Conservation (phyloP, 2,888 invertebrate genomes). For the Lepidochitona cinerea region DNA sequence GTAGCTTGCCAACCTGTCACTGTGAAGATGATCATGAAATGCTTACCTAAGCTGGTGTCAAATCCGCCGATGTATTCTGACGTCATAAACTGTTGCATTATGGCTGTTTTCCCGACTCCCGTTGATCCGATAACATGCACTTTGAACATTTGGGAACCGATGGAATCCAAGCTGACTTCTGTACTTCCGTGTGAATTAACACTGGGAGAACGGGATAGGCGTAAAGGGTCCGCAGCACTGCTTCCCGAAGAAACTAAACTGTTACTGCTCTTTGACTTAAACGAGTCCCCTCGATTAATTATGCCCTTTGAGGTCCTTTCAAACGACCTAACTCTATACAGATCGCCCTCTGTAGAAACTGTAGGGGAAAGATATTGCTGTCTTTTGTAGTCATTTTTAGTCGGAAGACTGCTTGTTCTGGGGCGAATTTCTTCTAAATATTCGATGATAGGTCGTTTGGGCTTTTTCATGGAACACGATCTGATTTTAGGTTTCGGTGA, state of each 20-base stretch:
- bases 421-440: constrained; percentile 56
- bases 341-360: constrained; percentile 30
- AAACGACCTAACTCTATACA: constrained; percentile 90
- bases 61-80: constrained; percentile 81
- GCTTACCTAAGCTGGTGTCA: constrained; percentile 78
- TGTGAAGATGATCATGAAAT: too few species aligned
- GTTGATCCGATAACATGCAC: constrained; percentile 79
- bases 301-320: constrained; percentile 93
- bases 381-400: constrained; percentile 46
- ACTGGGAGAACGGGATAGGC: constrained; percentile 50
- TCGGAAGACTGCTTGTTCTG: constrained; percentile 64
- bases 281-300: constrained; percentile 92
- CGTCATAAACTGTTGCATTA: constrained; percentile 80
- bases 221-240: constrained; percentile 41
- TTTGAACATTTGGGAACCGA: constrained; percentile 70
- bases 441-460: constrained; percentile 28
- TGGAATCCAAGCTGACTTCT: constrained; percentile 71
- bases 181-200: constrained; percentile 85
- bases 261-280: constrained; percentile 89
- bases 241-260: constrained; percentile 81
- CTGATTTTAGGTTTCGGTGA: constrained; percentile 39
- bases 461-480: constrained; percentile 53
- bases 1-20: too few species aligned
- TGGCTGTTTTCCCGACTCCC: constrained; percentile 80
- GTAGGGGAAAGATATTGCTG: constrained; percentile 42